Base-by-base conservation (phyloP, 2,113 vertebrate genomes). In the Halichoeres trimaculatus region DNA sequence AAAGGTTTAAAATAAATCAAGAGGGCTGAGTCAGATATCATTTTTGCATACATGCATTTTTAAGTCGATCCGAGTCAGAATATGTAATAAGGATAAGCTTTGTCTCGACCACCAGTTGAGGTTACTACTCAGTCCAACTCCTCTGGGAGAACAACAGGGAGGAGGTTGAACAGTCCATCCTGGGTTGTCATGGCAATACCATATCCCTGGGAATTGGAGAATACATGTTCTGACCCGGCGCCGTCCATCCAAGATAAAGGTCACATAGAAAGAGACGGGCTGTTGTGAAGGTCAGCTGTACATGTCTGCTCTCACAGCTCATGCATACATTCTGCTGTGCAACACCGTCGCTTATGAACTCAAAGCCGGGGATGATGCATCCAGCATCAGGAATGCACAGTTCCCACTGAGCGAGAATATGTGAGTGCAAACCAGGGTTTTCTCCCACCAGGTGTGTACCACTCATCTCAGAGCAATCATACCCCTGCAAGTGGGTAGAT, bases 171-270 rank as follows among this genome's bases (percentile, higher is more conserved):
- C 62, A 57, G 19, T 35, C 19, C 23, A 63, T 45, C 54, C 73
- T 67, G 38, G 56, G 88, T 88, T 85, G 86, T 87, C 85, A 89
- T 87, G 83, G 68, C 55, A 40, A 83, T 82, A 26, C 35, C 41
- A 70, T 62, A 70, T 80, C 22, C 23, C 41, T 52, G 69, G 62
- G 24, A 71, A 70, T 30, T 45, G 60, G 47, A 72, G 48, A 57
- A 51, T 56, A 36, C 20, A 47, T 13, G 1, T 60, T 47, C 38
- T 54, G 62, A 81, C 58, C 43, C 30, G 24, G 8, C 14, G 2
- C 55, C 59, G 70, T 34, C 63, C 60, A 56, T 35, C 62, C 56
- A 64, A 36, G 52, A 51, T 47, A 78, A 79, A 71, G 77, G 68
- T 84, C 70, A 69, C 13, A 7, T 10, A 51, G 35, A 83, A 69